These are phyloP conservation scores for Tetragnatha montana DNA, from an alignment of 2,888 invertebrate species.

Conservation along the genomic window DNA sequence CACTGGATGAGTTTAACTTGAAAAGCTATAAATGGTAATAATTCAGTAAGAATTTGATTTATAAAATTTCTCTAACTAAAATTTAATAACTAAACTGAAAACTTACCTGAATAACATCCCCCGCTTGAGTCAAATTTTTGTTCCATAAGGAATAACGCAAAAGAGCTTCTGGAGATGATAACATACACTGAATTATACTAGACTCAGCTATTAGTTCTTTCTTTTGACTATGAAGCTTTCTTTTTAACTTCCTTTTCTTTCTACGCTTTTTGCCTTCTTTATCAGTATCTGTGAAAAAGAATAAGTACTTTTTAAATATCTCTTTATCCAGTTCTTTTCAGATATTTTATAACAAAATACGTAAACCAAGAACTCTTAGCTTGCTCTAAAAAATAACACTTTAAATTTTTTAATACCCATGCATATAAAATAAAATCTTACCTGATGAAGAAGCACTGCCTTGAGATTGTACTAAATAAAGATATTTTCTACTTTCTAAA, in stretches of 20 bases:
- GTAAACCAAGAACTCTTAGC: too few relatives aligned
- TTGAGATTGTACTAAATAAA: constrained; percentile 27
- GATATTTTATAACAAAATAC: not conserved
- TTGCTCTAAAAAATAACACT: not conserved
- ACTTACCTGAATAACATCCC: constrained; percentile 79
- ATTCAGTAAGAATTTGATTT: not conserved
- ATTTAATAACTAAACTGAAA: not conserved
- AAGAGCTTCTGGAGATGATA: constrained; percentile 85
- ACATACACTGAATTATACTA: constrained; percentile 77
- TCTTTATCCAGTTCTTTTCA: not conserved
- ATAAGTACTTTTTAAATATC: not conserved
- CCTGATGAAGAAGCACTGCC: constrained; percentile 62
- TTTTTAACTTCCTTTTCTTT: constrained; percentile 57
- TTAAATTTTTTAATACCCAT: not conserved
- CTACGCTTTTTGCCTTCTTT: constrained; percentile 49
- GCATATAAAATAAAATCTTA: not conserved
- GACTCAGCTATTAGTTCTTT: constrained; percentile 61
- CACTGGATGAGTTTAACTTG: constrained; percentile 48
- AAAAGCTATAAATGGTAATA: constrained; percentile 53
- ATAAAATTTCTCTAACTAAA: not conserved
- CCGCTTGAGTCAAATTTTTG: constrained; percentile 84
- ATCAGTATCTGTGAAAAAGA: constrained; percentile 33
- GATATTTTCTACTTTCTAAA: constrained; percentile 29
- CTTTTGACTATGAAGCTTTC: constrained; percentile 34
- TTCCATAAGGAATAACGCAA: constrained; percentile 86